Evolutionary conservation across 1,140 invertebrate genomes (phyloP).

Genomic region (Cydia fagiglandana): DNA sequence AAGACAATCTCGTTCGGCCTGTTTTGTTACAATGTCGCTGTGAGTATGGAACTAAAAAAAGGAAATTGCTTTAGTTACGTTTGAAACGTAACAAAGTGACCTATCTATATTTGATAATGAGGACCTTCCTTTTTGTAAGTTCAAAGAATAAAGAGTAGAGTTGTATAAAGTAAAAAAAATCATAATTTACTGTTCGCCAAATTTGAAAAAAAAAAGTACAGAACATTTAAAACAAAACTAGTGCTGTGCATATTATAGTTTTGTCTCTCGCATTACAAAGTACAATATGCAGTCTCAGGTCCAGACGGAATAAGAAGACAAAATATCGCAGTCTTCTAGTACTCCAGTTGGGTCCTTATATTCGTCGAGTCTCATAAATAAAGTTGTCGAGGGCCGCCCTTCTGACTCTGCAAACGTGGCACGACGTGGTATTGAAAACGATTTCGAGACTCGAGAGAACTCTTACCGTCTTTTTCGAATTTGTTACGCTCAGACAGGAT

Average conservation of each 20-base stretch:
- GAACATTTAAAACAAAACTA: not conserved
- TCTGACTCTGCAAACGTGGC: constrained; percentile 23
- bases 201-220: not conserved
- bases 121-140: no score
- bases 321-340: constrained; percentile 18
- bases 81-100: no score
- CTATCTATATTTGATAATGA: no score
- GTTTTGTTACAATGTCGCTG: no score
- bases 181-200: no score
- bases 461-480: not conserved
- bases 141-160: no score
- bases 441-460: not conserved
- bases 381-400: constrained; percentile 27
- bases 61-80: no score
- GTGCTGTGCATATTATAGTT: not conserved
- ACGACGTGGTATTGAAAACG: constrained; percentile 9
- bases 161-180: no score
- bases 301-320: constrained; percentile 18
- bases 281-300: constrained; percentile 7
- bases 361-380: constrained; percentile 25
- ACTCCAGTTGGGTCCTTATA: constrained; percentile 21
- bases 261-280: not conserved
- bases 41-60: no score
- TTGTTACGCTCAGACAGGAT: not conserved
- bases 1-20: no score